Conservation (phyloP, 1,140 invertebrate genomes). For the Oedothorax gibbosus region DNA sequence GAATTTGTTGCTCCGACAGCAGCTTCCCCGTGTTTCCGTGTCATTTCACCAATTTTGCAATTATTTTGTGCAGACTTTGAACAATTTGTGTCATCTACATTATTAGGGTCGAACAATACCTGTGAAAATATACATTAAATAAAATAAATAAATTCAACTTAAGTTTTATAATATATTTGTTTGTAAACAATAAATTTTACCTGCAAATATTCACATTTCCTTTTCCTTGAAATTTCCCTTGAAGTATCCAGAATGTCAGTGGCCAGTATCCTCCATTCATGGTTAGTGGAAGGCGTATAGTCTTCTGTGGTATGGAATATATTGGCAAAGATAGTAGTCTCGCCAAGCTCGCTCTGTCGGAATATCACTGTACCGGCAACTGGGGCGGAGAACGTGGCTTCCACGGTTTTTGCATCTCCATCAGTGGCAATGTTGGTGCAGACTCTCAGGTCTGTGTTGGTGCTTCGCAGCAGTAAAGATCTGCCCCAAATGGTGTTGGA, state of each 20-base stretch:
- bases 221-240: slow-evolving; percentile 63
- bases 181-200: slow-evolving; percentile 68
- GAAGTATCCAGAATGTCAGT: slow-evolving; percentile 88
- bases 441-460: slow-evolving; percentile 47
- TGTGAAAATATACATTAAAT: background rate
- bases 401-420: slow-evolving; percentile 81
- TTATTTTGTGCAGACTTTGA: slow-evolving; percentile 65
- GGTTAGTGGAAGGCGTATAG: slow-evolving; percentile 70
- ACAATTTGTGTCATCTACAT: slow-evolving; percentile 73
- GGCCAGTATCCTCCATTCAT: slow-evolving; percentile 90
- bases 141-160: background rate
- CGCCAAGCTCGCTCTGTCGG: slow-evolving; percentile 74
- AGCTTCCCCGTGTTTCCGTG: slow-evolving; percentile 79
- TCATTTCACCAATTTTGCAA: slow-evolving; percentile 82
- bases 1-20: slow-evolving; percentile 66
- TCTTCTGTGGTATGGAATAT: slow-evolving; percentile 69
- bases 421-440: slow-evolving; percentile 65
- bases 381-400: slow-evolving; percentile 82
- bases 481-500: slow-evolving; percentile 66
- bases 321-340: slow-evolving; percentile 81
- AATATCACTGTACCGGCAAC: slow-evolving; percentile 86
- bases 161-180: slow-evolving; percentile 24
- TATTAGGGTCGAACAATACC: slow-evolving; percentile 85
- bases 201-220: slow-evolving; percentile 75
- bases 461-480: slow-evolving; percentile 65